Percentiles rank a stretch among this genome's conserved stretches.
These are phyloP conservation scores for Willowsia nigromaculata DNA, from an alignment of 2,888 invertebrate species.

Conservation along the genomic window DNA sequence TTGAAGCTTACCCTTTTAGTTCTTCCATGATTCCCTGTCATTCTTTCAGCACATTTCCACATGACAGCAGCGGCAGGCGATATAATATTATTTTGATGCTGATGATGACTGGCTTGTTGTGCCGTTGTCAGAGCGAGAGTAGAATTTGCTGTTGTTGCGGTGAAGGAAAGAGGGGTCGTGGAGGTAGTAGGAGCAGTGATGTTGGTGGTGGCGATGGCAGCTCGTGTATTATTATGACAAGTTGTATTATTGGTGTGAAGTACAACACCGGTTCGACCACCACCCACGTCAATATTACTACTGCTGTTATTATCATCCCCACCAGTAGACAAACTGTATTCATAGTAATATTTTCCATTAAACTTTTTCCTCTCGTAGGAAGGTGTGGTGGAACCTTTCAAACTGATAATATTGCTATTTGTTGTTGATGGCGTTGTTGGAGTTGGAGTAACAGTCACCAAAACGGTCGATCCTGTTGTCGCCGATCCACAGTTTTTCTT, in stretches of 20 bases:
- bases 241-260: constrained; percentile 19
- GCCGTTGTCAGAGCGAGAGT: not conserved
- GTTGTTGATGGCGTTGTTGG: not conserved
- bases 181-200: no score
- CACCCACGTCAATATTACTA: constrained; percentile 44
- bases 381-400: not conserved
- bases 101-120: not conserved
- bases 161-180: not conserved
- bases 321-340: not conserved
- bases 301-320: constrained; percentile 12
- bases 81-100: not conserved
- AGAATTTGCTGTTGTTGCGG: constrained; percentile 6
- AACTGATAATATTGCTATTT: not conserved
- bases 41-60: constrained; percentile 77
- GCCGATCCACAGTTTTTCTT: not conserved
- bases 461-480: not conserved
- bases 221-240: not conserved
- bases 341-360: not conserved
- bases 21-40: constrained; percentile 74
- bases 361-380: not conserved
- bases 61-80: constrained; percentile 75
- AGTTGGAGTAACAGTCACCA: not conserved
- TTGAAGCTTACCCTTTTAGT: constrained; percentile 76
- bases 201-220: not conserved
- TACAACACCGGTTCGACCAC: constrained; percentile 24